Percentiles rank a stretch among this genome's conserved stretches.
phyloP scores from a whole-genome alignment of 2,797 vertebrate genomes.

The Taeniopygia guttata region DNA sequence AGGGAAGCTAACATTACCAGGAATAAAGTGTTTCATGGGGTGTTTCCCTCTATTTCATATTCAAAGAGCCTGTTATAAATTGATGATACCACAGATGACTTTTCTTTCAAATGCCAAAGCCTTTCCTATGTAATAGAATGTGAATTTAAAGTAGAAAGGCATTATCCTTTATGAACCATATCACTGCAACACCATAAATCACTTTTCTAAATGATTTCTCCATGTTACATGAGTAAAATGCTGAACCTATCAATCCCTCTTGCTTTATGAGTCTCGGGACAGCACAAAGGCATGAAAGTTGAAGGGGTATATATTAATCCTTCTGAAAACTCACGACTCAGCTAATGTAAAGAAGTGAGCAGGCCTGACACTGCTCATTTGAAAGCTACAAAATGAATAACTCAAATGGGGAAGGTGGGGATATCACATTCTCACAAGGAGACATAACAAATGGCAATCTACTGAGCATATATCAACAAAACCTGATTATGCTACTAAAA shows the following conservation, averaged over 20 bases:
- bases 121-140: constrained; percentile 23
- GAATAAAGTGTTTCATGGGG: constrained; percentile 8
- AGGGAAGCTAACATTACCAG: constrained; percentile 6
- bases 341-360: not conserved
- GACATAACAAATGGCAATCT: not conserved
- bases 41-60: constrained; percentile 16
- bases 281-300: not conserved
- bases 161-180: constrained; percentile 38
- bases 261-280: not conserved
- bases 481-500: not conserved
- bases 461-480: not conserved
- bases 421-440: not conserved
- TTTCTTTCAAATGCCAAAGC: constrained; percentile 57
- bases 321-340: constrained; percentile 1
- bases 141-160: constrained; percentile 33
- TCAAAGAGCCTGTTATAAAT: constrained; percentile 21
- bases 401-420: not conserved
- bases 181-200: not conserved
- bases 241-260: constrained; percentile 26
- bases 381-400: not conserved
- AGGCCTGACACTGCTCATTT: not conserved
- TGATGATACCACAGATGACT: constrained; percentile 32
- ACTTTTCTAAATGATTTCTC: constrained; percentile 4
- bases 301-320: not conserved
- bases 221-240: constrained; percentile 18